phyloP scores from a whole-genome alignment of 2,888 invertebrate species.

The Germaria angustata region DNA sequence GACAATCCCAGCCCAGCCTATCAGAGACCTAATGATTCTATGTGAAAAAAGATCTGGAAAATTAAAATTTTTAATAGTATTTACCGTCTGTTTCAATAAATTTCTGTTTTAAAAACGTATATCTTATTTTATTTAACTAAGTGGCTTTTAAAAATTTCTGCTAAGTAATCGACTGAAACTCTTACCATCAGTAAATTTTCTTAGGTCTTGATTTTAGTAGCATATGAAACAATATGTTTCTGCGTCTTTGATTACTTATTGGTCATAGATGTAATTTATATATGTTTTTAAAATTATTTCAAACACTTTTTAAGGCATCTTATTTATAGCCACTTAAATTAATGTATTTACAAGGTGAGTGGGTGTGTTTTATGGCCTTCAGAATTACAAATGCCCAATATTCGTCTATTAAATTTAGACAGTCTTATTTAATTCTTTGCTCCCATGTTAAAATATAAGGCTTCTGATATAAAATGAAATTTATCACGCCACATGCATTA shows the following conservation, averaged over 20 bases:
- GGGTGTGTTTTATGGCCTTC: conserved; percentile 45
- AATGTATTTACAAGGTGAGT: conserved; percentile 23
- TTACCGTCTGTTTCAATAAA: no score
- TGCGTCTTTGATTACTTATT: not conserved
- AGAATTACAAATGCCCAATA: conserved; percentile 8
- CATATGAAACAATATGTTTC: not conserved
- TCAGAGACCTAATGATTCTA: no score
- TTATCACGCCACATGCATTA: conserved; percentile 16
- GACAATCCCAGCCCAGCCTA: no score
- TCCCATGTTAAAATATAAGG: conserved; percentile 17
- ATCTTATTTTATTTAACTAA: no score
- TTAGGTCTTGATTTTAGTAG: not conserved
- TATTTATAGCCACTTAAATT: conserved; percentile 48
- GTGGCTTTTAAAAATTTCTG: no score
- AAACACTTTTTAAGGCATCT: conserved; percentile 27
- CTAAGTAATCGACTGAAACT: no score
- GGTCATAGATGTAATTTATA: not conserved
- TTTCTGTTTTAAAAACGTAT: no score
- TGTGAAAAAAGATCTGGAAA: no score
- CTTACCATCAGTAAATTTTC: no score
- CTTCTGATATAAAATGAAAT: conserved; percentile 35
- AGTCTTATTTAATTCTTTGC: not conserved
- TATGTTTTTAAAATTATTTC: conserved; percentile 22
- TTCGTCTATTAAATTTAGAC: conserved; percentile 5
- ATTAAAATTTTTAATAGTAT: no score